Evolutionary conservation across 2,888 invertebrate genomes (phyloP).

Genomic region (Teinopalpus imperialis): DNA sequence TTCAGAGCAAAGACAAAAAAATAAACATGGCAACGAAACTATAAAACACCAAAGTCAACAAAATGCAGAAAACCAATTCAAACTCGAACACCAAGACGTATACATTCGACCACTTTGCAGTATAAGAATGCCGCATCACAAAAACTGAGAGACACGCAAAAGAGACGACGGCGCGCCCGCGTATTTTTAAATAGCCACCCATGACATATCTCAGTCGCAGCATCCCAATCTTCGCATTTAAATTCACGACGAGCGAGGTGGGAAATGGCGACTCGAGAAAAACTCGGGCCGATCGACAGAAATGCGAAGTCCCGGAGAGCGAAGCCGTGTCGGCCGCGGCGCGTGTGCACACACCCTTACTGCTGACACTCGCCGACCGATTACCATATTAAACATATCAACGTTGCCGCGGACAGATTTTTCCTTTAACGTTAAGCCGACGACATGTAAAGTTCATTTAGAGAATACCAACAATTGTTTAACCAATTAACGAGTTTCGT

Average conservation of each 20-base stretch:
- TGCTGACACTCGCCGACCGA: slow-evolving; percentile 43
- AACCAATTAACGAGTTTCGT: too few relatives aligned
- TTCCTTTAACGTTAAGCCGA: slow-evolving; percentile 22
- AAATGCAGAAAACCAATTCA: slow-evolving; percentile 2
- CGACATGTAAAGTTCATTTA: slow-evolving; percentile 16
- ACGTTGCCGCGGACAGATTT: slow-evolving; percentile 29
- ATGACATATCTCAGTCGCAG: slow-evolving; percentile 49
- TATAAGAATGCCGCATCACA: slow-evolving; percentile 41
- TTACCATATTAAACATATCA: slow-evolving; percentile 64
- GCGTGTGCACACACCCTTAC: slow-evolving; percentile 50
- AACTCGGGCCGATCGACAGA: slow-evolving; percentile 59
- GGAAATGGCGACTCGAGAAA: slow-evolving; percentile 62
- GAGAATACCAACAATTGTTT: too few relatives aligned
- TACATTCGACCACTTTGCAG: slow-evolving; percentile 29
- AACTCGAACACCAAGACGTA: slow-evolving; percentile 8
- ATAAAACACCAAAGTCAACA: slow-evolving; percentile 1
- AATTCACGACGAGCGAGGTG: slow-evolving; percentile 67
- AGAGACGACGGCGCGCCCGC: slow-evolving; percentile 32
- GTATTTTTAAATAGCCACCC: slow-evolving; percentile 47
- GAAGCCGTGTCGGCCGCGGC: slow-evolving; percentile 71
- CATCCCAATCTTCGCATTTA: slow-evolving; percentile 63
- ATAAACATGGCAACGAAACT: neutral
- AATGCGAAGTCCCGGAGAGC: slow-evolving; percentile 57
- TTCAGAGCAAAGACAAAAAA: too few relatives aligned
- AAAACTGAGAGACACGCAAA: slow-evolving; percentile 35